Evolutionary conservation across 2,113 vertebrate species (phyloP).

Genomic region (Saguinus imperator): DNA sequence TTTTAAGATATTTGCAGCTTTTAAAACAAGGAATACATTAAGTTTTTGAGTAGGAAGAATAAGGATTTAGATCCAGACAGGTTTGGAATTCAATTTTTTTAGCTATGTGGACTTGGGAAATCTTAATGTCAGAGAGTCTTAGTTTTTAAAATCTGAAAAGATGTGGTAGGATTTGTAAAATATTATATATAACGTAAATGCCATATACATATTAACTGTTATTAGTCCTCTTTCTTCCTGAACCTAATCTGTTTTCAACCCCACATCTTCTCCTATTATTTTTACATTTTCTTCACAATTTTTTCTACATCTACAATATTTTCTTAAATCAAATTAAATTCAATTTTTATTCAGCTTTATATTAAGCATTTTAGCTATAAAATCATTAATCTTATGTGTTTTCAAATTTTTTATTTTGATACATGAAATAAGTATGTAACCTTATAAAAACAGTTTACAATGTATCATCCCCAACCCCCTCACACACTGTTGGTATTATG

Average conservation of each 20-base stretch:
- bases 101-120: not conserved
- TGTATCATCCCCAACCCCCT: not conserved
- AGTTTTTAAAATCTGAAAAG: not conserved
- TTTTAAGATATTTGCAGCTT: not conserved
- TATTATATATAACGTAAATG: not conserved
- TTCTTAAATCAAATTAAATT: not conserved
- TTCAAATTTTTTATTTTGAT: not conserved
- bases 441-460: not conserved
- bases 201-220: not conserved
- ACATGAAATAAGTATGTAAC: not conserved
- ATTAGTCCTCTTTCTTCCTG: not conserved
- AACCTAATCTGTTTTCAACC: not conserved
- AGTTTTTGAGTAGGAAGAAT: not conserved
- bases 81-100: not conserved
- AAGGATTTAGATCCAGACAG: not conserved
- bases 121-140: not conserved
- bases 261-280: not conserved
- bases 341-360: not conserved
- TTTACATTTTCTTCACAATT: not conserved
- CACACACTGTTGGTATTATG: not conserved
- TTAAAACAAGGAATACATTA: slow-evolving; percentile 11
- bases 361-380: not conserved
- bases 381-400: not conserved
- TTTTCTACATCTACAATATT: not conserved
- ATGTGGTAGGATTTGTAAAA: not conserved